phyloP scores from a whole-genome alignment of 2,797 vertebrate species.

The Oryzias sinensis region DNA sequence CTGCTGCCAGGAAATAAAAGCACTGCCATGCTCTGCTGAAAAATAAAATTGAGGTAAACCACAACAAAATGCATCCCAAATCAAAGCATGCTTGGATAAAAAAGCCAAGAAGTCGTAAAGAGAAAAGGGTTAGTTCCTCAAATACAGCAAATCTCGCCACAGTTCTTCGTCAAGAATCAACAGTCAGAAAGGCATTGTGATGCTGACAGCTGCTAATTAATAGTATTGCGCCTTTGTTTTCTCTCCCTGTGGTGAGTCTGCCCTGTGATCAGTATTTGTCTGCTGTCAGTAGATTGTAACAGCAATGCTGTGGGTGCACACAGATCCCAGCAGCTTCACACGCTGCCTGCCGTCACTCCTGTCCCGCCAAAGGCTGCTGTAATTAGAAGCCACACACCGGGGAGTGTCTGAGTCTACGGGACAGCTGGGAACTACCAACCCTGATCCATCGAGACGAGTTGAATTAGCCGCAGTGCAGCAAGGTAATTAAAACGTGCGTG shows the following conservation, averaged over 20 bases:
- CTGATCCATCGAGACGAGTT: neutral
- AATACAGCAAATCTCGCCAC: constrained; percentile 18
- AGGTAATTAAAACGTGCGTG: too few relatives aligned
- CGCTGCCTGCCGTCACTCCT: constrained; percentile 40
- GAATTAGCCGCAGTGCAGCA: too few relatives aligned
- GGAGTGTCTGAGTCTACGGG: constrained; percentile 17
- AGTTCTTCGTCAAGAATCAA: constrained; percentile 25
- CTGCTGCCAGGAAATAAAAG: constrained; percentile 29
- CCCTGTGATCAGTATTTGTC: constrained; percentile 52
- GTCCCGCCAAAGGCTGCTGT: constrained; percentile 46
- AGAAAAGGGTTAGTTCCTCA: neutral
- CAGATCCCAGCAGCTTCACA: constrained; percentile 33
- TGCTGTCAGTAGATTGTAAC: constrained; percentile 42
- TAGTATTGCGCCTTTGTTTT: constrained; percentile 27
- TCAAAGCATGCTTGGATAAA: constrained; percentile 10
- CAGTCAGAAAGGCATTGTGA: constrained; percentile 32
- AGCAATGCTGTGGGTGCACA: constrained; percentile 46
- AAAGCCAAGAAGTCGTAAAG: constrained; percentile 25
- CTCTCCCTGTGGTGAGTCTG: constrained; percentile 17
- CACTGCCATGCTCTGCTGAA: constrained; percentile 10
- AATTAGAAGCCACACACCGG: constrained; percentile 54
- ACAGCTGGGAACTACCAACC: constrained; percentile 6
- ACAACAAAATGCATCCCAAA: constrained; percentile 26
- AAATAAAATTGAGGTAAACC: constrained; percentile 20
- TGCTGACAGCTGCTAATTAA: constrained; percentile 43